Conservation (phyloP, 2,113 vertebrate species). For the Corydoras maculifer region DNA sequence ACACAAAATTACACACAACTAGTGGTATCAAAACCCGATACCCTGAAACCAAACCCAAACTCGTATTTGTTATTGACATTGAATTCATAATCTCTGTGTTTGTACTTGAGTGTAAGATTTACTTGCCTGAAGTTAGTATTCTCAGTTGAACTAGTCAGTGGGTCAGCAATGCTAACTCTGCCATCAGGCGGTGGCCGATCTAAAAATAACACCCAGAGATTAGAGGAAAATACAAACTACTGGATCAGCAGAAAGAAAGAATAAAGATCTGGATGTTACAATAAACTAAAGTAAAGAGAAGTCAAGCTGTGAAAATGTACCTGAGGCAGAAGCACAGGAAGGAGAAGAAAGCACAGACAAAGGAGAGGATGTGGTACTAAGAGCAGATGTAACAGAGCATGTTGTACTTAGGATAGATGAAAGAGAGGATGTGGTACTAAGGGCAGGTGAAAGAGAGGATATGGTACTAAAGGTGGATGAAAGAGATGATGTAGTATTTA, state of each 20-base stretch:
- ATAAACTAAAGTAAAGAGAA: too few relatives aligned
- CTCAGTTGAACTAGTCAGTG: neutral
- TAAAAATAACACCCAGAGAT: neutral
- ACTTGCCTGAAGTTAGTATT: too few relatives aligned
- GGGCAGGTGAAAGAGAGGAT: neutral
- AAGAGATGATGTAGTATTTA: neutral
- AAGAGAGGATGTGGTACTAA: neutral
- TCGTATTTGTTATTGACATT: too few relatives aligned
- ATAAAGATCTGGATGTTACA: too few relatives aligned
- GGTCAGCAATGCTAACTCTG: neutral
- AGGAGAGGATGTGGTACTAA: neutral
- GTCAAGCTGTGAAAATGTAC: slow-evolving; percentile 41
- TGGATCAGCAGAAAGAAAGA: neutral
- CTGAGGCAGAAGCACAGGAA: slow-evolving; percentile 43
- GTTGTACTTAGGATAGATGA: neutral
- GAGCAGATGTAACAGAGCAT: neutral
- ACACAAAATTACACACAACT: too few relatives aligned
- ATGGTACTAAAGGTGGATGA: neutral
- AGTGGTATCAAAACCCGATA: too few relatives aligned
- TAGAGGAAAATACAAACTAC: neutral
- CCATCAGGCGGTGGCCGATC: neutral
- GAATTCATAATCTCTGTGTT: too few relatives aligned
- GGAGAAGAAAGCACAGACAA: neutral
- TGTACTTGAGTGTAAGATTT: too few relatives aligned
- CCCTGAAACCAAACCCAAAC: too few relatives aligned